Base-by-base conservation (phyloP, 2,797 vertebrate genomes). In the Mionectes olivaceus region DNA sequence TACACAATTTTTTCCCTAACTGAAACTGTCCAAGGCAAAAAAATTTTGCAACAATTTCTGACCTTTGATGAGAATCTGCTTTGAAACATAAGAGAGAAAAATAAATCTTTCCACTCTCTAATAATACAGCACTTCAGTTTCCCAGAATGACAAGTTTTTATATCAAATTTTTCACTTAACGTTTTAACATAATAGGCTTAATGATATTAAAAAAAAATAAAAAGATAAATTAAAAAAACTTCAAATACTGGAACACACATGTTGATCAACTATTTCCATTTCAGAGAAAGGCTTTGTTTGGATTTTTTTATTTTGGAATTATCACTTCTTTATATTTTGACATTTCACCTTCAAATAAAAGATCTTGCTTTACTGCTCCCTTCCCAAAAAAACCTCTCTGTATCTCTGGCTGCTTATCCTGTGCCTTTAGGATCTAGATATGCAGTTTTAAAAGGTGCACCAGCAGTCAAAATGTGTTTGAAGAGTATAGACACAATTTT, bases 361-460 rank as follows among this genome's bases (percentile, higher is more conserved):
- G 77, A 47, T 16, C 8, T 82, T 60, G 5, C 43, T 89, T 63
- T 32, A 9, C 25, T 73, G 13, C 14, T 11, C 4, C 10, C 8
- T 3, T 3, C 1, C 3, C 4, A 5, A 4, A 33, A n/a, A 60
- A 59, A 16, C 0, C 7, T 30, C 25, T 63, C 37, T 14, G 8
- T 87, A 6, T 57, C 37, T 87, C 39, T 76, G 28, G 7, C 16
- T 89, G 17, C 67, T 70, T 74, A 44, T 49, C 19, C 4, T 30
- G 4, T 52, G 28, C 22, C 8, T 83, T 77, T 70, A 83, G 33
- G 47, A 77, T 15, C 13, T 52, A 53, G 27, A 80, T 53, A 35
- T 2, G 9, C 13, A 47, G 16, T 52, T 89, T 81, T 41, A 68
- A 77, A 83, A 60, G 13, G 7, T 23, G 3, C 7, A 43, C 47